phyloP scores from a whole-genome alignment of 1,140 invertebrate genomes.

The Leguminivora glycinivorella region DNA sequence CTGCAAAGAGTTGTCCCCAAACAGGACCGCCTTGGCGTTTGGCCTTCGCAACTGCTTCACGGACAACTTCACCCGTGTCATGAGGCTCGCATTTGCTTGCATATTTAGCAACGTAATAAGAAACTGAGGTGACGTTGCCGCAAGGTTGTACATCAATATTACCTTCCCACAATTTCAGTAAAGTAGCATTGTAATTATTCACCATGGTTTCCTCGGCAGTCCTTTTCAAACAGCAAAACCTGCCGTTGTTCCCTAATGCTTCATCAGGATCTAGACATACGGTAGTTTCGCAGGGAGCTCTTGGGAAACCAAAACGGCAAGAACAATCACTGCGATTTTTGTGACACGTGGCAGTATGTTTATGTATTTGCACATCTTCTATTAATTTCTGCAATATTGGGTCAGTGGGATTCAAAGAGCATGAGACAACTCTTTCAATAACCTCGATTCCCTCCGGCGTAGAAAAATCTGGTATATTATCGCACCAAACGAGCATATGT shows the following conservation, averaged over 20 bases:
- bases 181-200: conserved; percentile 37
- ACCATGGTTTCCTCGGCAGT: conserved; percentile 34
- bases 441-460: conserved; percentile 34
- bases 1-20: conserved; percentile 36
- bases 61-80: conserved; percentile 40
- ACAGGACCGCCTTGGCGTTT: conserved; percentile 33
- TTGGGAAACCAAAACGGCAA: conserved; percentile 13
- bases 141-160: conserved; percentile 33
- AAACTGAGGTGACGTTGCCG: conserved; percentile 29
- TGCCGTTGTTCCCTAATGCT: conserved; percentile 36
- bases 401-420: background rate
- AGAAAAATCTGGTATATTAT: conserved; percentile 34
- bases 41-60: conserved; percentile 38
- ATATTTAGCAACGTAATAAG: conserved; percentile 48
- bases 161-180: conserved; percentile 36
- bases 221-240: conserved; percentile 38
- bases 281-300: conserved; percentile 22
- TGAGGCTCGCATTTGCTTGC: conserved; percentile 45
- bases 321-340: background rate
- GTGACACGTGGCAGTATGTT: conserved; percentile 9
- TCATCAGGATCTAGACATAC: conserved; percentile 37
- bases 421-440: conserved; percentile 33
- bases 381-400: background rate
- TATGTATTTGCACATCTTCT: conserved; percentile 1
- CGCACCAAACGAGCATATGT: conserved; percentile 43